These are phyloP conservation scores for Astyanax mexicanus DNA, from an alignment of 2,797 vertebrate genomes.

Conservation along the genomic window DNA sequence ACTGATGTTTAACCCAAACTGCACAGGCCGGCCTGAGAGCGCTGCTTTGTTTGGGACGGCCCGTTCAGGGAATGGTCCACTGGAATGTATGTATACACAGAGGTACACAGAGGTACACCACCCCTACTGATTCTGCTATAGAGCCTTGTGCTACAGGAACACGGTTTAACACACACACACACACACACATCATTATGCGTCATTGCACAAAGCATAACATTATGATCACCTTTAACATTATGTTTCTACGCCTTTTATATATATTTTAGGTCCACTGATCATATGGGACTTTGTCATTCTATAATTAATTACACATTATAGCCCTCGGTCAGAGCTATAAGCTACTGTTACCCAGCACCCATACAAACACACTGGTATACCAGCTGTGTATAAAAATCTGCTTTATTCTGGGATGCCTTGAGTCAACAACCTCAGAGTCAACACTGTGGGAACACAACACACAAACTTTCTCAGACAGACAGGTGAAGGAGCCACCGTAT, in stretches of 20 bases:
- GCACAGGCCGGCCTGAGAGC: constrained; percentile 53
- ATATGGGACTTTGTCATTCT: too few species aligned
- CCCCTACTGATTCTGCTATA: constrained; percentile 23
- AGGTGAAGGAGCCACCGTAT: constrained; percentile 41
- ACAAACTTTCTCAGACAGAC: constrained; percentile 50
- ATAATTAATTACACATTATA: too few species aligned
- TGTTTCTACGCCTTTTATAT: too few species aligned
- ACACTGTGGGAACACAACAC: constrained; percentile 19
- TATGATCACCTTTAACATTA: too few species aligned
- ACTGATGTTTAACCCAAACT: constrained; percentile 63
- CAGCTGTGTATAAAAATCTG: constrained; percentile 34
- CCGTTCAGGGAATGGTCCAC: constrained; percentile 46
- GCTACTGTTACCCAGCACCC: background rate
- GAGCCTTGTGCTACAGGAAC: constrained; percentile 32
- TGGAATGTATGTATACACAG: constrained; percentile 55
- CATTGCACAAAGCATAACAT: too few species aligned
- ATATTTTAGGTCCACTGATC: too few species aligned
- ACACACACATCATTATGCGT: background rate
- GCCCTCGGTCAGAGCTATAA: background rate
- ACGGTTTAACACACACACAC: constrained; percentile 7
- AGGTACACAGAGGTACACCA: constrained; percentile 30
- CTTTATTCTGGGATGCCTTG: constrained; percentile 42
- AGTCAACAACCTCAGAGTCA: constrained; percentile 47
- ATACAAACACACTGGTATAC: background rate
- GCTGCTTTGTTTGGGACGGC: constrained; percentile 58